Percentiles rank a stretch among this genome's conserved stretches.
Conservation (phyloP, 1,140 invertebrate species). For the Heliconius eleuchia region DNA sequence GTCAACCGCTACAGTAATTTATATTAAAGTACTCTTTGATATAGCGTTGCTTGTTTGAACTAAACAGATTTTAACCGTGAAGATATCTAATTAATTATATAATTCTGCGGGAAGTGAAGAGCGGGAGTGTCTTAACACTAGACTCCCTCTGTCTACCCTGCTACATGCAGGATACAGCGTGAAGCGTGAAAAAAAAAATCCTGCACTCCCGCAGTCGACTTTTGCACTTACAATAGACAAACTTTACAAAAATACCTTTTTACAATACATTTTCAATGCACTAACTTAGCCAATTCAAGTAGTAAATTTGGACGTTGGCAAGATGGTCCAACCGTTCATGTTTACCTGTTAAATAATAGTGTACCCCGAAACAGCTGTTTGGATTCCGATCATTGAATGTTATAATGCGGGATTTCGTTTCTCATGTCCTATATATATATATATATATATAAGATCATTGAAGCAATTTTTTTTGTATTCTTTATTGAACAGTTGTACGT, state of each 20-base stretch:
- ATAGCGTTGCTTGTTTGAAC: conserved; percentile 3
- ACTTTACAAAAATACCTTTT: too few relatives aligned
- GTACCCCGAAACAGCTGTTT: conserved; percentile 57
- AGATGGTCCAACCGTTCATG: conserved; percentile 36
- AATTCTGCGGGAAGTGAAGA: too few relatives aligned
- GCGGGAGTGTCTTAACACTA: too few relatives aligned
- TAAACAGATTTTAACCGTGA: not conserved
- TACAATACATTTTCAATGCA: not conserved
- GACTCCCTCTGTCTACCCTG: too few relatives aligned
- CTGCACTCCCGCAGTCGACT: too few relatives aligned
- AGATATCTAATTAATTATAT: not conserved
- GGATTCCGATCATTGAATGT: conserved; percentile 46
- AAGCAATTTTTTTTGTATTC: conserved; percentile 50
- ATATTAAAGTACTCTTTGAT: conserved; percentile 28
- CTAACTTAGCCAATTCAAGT: not conserved
- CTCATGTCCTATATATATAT: conserved; percentile 21
- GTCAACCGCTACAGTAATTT: conserved; percentile 38
- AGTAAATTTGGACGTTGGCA: conserved; percentile 17
- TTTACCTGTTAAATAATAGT: conserved; percentile 63
- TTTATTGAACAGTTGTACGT: conserved; percentile 34
- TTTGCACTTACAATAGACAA: too few relatives aligned
- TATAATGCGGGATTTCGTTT: conserved; percentile 45
- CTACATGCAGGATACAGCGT: too few relatives aligned
- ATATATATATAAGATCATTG: conserved; percentile 42
- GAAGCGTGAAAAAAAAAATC: too few relatives aligned